Conservation (phyloP, 2,797 vertebrate genomes). For the Scolopax rusticola region DNA sequence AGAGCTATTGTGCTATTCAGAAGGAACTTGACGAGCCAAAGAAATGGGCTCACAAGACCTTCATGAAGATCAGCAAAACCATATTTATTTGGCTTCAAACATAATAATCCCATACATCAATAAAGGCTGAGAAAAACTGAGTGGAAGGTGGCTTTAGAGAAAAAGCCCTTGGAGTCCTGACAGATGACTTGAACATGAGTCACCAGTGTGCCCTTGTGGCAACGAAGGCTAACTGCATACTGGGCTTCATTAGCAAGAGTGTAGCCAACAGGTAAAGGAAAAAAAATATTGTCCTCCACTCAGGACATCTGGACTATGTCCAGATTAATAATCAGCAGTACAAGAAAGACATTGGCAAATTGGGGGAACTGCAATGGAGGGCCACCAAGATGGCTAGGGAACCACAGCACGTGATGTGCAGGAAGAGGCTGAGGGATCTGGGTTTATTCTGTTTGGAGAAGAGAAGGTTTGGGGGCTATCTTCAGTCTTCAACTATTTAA, state of each 20-base stretch:
- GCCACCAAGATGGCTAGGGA: not conserved
- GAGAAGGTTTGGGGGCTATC: not conserved
- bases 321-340: not conserved
- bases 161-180: not conserved
- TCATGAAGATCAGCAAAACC: not conserved
- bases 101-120: not conserved
- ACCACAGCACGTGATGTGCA: not conserved
- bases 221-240: not conserved
- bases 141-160: not conserved
- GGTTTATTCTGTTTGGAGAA: not conserved
- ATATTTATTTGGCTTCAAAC: not conserved
- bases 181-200: not conserved
- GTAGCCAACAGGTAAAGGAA: not conserved
- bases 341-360: not conserved
- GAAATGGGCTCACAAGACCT: not conserved
- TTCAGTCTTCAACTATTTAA: not conserved
- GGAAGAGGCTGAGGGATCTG: not conserved
- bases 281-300: not conserved
- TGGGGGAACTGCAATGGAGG: not conserved
- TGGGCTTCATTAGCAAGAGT: not conserved
- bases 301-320: not conserved
- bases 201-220: slow-evolving; percentile 13
- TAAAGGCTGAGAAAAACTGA: not conserved
- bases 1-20: not conserved
- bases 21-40: not conserved